Conservation (phyloP, 2,888 invertebrate genomes). For the Sipha maydis region DNA sequence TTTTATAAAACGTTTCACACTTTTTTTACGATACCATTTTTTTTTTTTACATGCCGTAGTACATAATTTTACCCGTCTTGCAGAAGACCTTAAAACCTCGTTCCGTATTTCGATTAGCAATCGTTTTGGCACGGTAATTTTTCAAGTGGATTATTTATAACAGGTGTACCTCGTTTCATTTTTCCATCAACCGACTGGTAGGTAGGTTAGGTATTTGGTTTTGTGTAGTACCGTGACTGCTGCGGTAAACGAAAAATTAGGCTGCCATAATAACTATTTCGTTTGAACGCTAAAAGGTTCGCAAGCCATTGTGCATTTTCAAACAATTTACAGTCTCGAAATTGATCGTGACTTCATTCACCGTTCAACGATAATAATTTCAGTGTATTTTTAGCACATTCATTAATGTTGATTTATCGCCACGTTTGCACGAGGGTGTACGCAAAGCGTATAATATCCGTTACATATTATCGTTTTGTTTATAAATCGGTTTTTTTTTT, state of each 20-base stretch:
- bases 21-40: background rate
- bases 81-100: background rate
- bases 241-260: conserved; percentile 14
- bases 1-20: background rate
- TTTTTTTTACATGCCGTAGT: too few relatives aligned
- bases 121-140: background rate
- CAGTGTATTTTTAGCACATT: conserved; percentile 36
- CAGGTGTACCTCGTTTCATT: background rate
- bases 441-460: background rate
- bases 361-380: conserved; percentile 25
- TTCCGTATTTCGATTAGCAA: background rate
- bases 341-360: conserved; percentile 46
- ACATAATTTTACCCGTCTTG: background rate
- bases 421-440: background rate
- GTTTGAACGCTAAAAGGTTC: conserved; percentile 26
- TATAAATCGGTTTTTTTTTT: background rate
- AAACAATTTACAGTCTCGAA: conserved; percentile 47
- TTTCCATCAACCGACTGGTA: background rate
- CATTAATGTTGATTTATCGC: conserved; percentile 37
- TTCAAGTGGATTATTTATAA: background rate
- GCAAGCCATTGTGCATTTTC: conserved; percentile 43
- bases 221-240: conserved; percentile 15
- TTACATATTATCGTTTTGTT: background rate
- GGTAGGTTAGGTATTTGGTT: background rate
- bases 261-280: background rate